Percentiles rank a stretch among this genome's conserved stretches.
phyloP scores from a whole-genome alignment of 2,888 invertebrate genomes.

The Lasioglossum villosulum region DNA sequence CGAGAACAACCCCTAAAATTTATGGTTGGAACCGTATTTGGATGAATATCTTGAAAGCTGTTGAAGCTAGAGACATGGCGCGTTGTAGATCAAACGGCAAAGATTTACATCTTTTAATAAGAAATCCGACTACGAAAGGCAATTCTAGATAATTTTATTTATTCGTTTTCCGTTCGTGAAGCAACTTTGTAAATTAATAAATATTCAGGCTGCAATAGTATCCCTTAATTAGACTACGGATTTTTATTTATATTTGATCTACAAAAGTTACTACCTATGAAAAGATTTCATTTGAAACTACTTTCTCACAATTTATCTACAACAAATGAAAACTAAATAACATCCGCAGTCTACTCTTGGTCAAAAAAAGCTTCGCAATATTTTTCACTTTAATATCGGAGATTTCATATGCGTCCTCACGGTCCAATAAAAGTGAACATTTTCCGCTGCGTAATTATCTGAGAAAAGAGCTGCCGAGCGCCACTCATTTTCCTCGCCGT shows the following conservation, averaged over 20 bases:
- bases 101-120: background rate
- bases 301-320: too few relatives aligned
- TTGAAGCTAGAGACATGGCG: background rate
- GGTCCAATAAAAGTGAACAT: background rate
- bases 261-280: too few relatives aligned
- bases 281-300: too few relatives aligned
- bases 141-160: background rate
- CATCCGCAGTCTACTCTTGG: background rate
- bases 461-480: background rate
- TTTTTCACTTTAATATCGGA: too few relatives aligned
- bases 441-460: background rate
- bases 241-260: too few relatives aligned
- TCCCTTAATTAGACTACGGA: background rate
- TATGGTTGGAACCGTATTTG: background rate
- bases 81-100: background rate
- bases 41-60: background rate
- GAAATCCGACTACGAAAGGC: background rate
- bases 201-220: background rate
- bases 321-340: too few relatives aligned
- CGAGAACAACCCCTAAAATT: background rate
- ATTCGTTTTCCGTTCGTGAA: background rate
- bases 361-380: background rate
- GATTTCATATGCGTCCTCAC: background rate
- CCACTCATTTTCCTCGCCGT: background rate
- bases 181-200: too few relatives aligned